These are phyloP conservation scores for Parapsyche elsis DNA, from an alignment of 1,140 invertebrate species.

Conservation along the genomic window DNA sequence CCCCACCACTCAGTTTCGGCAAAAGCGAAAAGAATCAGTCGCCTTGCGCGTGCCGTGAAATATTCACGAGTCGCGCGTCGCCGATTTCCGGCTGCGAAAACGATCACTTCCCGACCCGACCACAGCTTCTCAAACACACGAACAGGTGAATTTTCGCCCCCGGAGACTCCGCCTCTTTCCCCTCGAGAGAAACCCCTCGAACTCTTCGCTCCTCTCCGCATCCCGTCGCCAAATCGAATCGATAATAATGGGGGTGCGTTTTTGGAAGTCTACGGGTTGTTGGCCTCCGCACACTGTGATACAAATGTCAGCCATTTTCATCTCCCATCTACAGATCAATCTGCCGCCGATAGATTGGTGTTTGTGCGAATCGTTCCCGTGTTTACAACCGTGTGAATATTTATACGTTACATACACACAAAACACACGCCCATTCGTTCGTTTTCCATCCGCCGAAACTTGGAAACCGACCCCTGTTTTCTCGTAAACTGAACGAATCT, in stretches of 20 bases:
- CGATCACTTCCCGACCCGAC: not conserved
- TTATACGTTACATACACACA: too few relatives aligned
- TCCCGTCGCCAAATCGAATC: not conserved
- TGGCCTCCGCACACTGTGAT: not conserved
- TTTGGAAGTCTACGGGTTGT: not conserved
- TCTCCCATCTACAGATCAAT: too few relatives aligned
- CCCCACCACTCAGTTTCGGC: not conserved
- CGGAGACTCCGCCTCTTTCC: not conserved
- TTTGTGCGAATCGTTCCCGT: too few relatives aligned
- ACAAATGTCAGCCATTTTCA: too few relatives aligned
- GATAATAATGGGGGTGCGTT: conserved; percentile 38
- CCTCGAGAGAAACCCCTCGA: not conserved
- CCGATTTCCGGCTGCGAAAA: not conserved
- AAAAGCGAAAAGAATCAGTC: not conserved
- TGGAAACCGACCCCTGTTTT: too few relatives aligned
- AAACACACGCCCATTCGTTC: too few relatives aligned
- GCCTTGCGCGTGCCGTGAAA: not conserved
- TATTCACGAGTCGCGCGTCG: conserved; percentile 2
- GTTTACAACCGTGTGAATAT: too few relatives aligned
- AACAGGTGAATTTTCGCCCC: not conserved
- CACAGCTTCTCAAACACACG: not conserved
- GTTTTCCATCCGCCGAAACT: too few relatives aligned
- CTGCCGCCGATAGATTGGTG: too few relatives aligned
- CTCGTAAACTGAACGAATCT: too few relatives aligned
- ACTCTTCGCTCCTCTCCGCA: not conserved